A percentile compares a stretch with the other conserved stretches of the same genome.
Evolutionary conservation across 2,888 invertebrate genomes (phyloP).

Genomic region (Cosmopolites sordidus): DNA sequence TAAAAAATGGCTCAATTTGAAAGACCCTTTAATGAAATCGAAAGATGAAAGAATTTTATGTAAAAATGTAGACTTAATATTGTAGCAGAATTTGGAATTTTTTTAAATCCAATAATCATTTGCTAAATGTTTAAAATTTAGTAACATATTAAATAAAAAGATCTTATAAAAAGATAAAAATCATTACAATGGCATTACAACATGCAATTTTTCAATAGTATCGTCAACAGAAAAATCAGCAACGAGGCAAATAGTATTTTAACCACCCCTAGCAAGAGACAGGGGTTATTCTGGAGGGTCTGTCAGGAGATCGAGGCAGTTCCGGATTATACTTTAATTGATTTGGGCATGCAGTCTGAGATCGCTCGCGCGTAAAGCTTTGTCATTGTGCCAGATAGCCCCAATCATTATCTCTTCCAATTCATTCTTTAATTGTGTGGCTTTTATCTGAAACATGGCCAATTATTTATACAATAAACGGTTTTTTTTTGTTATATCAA

Average conservation of each 20-base stretch:
- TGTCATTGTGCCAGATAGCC: slow-evolving; percentile 48
- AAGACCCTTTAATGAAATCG: no score
- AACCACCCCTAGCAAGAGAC: background rate
- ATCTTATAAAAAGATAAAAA: no score
- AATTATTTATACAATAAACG: slow-evolving; percentile 12
- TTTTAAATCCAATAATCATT: no score
- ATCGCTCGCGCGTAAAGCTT: slow-evolving; percentile 47
- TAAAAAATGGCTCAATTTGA: no score
- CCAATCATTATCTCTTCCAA: slow-evolving; percentile 48
- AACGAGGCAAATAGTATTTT: background rate
- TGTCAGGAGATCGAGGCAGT: slow-evolving; percentile 47
- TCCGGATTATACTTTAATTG: slow-evolving; percentile 61
- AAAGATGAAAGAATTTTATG: no score
- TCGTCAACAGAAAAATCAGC: background rate
- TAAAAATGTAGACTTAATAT: no score
- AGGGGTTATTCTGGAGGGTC: slow-evolving; percentile 31
- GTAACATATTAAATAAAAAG: no score
- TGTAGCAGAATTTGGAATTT: no score
- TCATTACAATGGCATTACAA: background rate
- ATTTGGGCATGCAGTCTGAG: slow-evolving; percentile 52
- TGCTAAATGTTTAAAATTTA: no score
- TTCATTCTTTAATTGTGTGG: slow-evolving; percentile 46
- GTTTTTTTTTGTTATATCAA: background rate
- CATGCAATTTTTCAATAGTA: background rate
- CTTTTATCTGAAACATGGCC: slow-evolving; percentile 37